A percentile compares a stretch with the other conserved stretches of the same genome.
Evolutionary conservation across 1,140 invertebrate species (phyloP).

Genomic region (Platyscapa corneri): DNA sequence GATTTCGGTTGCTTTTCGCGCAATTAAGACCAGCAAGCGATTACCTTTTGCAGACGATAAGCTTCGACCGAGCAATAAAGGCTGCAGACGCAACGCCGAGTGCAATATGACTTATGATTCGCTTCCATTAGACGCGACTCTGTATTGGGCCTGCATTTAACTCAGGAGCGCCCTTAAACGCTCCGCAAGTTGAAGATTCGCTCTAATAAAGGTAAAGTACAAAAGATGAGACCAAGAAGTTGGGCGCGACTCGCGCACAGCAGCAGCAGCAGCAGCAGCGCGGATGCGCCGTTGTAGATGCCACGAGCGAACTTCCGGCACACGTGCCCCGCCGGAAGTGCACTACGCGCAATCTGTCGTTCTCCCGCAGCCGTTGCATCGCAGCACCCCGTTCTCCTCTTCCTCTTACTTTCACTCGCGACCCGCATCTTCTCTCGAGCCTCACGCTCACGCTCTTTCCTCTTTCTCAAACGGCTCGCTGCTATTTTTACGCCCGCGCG

Average conservation of each 20-base stretch:
- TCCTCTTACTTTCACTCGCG: conserved; percentile 5
- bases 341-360: conserved; percentile 49
- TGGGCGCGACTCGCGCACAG: background rate
- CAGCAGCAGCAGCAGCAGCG: no score
- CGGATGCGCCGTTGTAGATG: background rate
- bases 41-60: no score
- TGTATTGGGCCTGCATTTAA: no score
- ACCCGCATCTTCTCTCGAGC: conserved; percentile 17
- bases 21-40: no score
- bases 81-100: no score
- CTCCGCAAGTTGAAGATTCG: background rate
- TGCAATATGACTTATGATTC: no score
- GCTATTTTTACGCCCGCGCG: background rate
- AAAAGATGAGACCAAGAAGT: background rate
- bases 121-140: no score
- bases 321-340: conserved; percentile 43
- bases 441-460: background rate
- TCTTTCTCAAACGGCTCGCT: background rate
- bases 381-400: conserved; percentile 20
- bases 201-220: background rate
- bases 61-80: no score
- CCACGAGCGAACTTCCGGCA: conserved; percentile 21
- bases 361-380: background rate
- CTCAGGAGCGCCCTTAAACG: background rate
- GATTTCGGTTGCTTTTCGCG: no score